phyloP scores from a whole-genome alignment of 2,797 vertebrate species.

The Mormyrus proboscirostris region DNA sequence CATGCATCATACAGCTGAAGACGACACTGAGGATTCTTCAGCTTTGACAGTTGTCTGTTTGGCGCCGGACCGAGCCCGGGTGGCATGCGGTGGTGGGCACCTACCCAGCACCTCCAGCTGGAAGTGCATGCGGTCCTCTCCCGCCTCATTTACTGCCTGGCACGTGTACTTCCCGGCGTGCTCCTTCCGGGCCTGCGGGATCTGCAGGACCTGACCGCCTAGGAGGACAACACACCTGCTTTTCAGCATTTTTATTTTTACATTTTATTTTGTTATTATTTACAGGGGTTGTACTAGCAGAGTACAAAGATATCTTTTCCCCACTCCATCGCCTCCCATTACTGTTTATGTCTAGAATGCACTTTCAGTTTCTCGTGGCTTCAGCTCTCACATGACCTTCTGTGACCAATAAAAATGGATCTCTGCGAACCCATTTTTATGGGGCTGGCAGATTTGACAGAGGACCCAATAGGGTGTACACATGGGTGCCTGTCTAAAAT shows the following conservation, averaged over 20 bases:
- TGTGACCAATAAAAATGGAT: background rate
- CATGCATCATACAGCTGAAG: background rate
- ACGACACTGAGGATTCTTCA: background rate
- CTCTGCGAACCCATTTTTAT: background rate
- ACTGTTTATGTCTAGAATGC: background rate
- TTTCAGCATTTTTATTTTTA: background rate
- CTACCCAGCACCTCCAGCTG: conserved; percentile 79
- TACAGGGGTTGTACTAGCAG: background rate
- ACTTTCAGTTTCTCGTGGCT: background rate
- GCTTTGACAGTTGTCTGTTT: background rate
- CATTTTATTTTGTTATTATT: background rate
- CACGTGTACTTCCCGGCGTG: conserved; percentile 78
- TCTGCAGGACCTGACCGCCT: conserved; percentile 83
- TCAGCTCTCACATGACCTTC: background rate
- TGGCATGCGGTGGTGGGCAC: conserved; percentile 25
- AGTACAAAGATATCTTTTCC: background rate
- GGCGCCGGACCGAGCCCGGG: background rate
- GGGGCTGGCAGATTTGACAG: background rate
- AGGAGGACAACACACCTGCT: conserved; percentile 10
- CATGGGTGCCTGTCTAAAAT: background rate
- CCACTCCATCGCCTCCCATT: background rate
- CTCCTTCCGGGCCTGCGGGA: conserved; percentile 59
- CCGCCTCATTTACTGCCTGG: conserved; percentile 74
- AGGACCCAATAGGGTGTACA: background rate
- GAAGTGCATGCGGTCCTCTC: conserved; percentile 78